Conservation (phyloP, 2,113 vertebrate species). For the Vombatus ursinus region DNA sequence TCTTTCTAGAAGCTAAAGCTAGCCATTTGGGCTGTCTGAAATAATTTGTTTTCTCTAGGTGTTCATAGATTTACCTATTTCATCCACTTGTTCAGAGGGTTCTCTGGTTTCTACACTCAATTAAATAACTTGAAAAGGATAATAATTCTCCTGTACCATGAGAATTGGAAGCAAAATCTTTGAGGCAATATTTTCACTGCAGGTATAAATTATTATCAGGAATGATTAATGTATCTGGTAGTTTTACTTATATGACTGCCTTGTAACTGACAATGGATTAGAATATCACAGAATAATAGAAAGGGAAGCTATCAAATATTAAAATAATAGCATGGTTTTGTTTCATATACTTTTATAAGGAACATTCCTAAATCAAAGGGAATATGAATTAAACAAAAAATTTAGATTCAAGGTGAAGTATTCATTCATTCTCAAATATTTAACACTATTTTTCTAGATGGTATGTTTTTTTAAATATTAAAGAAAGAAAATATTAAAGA, state of each 20-base stretch:
- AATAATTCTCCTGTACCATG: neutral
- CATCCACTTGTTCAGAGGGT: neutral
- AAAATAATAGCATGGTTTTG: conserved; percentile 17
- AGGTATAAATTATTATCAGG: conserved; percentile 3
- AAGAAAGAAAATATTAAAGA: neutral
- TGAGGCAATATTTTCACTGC: neutral
- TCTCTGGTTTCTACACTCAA: neutral
- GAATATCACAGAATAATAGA: neutral
- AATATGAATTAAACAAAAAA: neutral
- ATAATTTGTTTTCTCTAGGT: neutral
- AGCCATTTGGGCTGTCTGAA: conserved; percentile 4
- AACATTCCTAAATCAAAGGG: conserved; percentile 24
- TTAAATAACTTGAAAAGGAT: conserved; percentile 6
- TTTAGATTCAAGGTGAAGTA: neutral
- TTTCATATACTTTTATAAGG: neutral
- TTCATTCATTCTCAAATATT: neutral
- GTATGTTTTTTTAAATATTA: neutral
- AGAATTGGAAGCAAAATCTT: conserved; percentile 16
- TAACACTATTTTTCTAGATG: neutral
- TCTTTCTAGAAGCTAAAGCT: neutral
- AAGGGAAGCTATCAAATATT: conserved; percentile 12
- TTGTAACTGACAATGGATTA: neutral
- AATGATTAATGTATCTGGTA: neutral
- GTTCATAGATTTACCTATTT: neutral
- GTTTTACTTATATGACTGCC: neutral